Conservation (phyloP, 2,888 invertebrate species). For the Limnephilus marmoratus region DNA sequence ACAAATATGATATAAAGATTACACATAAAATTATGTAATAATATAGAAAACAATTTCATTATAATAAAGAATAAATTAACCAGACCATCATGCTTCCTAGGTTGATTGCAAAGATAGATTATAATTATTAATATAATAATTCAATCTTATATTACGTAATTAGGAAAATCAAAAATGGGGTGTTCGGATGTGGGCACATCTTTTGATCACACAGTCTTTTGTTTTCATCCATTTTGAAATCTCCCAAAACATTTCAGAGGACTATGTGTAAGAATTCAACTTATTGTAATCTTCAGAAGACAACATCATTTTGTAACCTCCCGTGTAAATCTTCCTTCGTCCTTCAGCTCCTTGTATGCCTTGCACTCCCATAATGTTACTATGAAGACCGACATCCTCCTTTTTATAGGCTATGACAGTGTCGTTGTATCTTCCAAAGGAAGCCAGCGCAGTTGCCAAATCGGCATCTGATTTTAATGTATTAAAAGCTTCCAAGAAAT, state of each 20-base stretch:
- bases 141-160: neutral
- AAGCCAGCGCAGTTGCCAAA: conserved; percentile 28
- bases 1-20: neutral
- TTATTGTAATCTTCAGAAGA: too few relatives aligned
- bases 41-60: neutral
- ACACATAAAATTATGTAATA: neutral
- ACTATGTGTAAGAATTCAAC: conserved; percentile 26
- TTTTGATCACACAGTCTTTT: conserved; percentile 44
- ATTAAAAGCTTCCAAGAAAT: conserved; percentile 50
- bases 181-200: conserved; percentile 32
- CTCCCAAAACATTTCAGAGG: neutral
- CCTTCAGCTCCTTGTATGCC: conserved; percentile 13
- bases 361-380: neutral
- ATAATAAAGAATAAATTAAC: neutral
- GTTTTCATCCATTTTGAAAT: conserved; percentile 35
- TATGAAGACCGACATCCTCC: conserved; percentile 23
- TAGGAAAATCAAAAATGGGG: conserved; percentile 27
- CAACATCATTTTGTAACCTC: conserved; percentile 15
- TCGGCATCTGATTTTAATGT: conserved; percentile 40
- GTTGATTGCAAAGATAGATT: conserved; percentile 9
- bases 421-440: conserved; percentile 37
- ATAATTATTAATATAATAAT: conserved; percentile 42
- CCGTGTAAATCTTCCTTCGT: neutral
- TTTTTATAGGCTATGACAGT: conserved; percentile 39
- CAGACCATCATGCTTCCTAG: neutral